Evolutionary conservation across 2,797 vertebrate species (phyloP), one percentile per base, ranked within the genome.

Genomic region (Scyliorhinus canicula): DNA sequence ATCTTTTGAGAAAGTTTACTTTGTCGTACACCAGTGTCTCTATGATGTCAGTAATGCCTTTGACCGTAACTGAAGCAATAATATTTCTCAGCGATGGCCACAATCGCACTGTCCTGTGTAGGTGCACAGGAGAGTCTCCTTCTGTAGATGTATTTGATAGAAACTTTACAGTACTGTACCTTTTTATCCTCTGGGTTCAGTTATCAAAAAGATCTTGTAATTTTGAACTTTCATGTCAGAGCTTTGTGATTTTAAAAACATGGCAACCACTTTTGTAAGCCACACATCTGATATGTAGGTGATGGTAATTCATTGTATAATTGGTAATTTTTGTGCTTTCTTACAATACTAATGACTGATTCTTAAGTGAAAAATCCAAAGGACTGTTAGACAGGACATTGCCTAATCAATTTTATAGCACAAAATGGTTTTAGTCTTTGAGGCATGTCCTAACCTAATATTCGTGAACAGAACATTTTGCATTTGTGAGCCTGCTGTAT

Each of bases 401-500:
- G 95, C 79, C 74, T 94, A 52, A 95, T 50, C 40, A 85, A n/a
- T 90, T 90, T 95, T 95, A 95, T 95, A 95, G 95, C 95, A 95
- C 95, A 88, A 95, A 88, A 47, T 57, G 47, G 44, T 65, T 65
- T 95, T 95, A 86, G 28, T 86, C 95, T 95, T 85, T 95, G 8
- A 71, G 85, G 95, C 63, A 86, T 52, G 50, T 95, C 85, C 85
- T 88, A 95, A 67, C 44, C 31, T 88, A 69, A 95, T 50, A 31
- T 69, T 50, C 63, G 14, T 28, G 52, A 69, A 90, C 84, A 67
- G 60, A 90, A 90, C 47, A 74, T 96, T 95, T 97, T 96, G 85
- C 96, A 96, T 96, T 91, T 95, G 96, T 95, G 96, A 95, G 96
- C 97, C 97, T 97, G 97, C 97, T 97, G 97, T 97, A 97, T 97